Base-by-base conservation (phyloP, 2,888 invertebrate species). In the Drosophila merina region DNA sequence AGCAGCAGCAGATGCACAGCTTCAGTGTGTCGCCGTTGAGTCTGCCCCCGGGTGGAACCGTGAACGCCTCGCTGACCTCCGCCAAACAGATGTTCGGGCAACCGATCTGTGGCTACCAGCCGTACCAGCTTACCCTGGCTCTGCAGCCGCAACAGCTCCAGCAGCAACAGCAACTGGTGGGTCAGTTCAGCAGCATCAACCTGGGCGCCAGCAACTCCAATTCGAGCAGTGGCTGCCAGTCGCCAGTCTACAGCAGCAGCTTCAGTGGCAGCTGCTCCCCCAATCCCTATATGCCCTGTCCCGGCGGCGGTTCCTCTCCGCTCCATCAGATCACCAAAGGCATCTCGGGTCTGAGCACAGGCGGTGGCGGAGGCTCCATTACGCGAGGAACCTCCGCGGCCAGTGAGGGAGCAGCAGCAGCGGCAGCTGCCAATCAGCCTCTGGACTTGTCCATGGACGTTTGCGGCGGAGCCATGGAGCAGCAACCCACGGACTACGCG, bases 321-420 rank as follows among this genome's bases (percentile, higher is more conserved):
- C 92, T 95, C 49, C 95, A 95, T 86, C 95, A 95, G 83, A 94
- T 94, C 50, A 93, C 93, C 0, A 93, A 91, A 93, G 96, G 96
- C 8, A 93, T 96, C 4, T 96, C 96, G 86, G 95, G 94, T 42
- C 91, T 96, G 12, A 95, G 95, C 84, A 96, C 96, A 0, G 94
- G 94, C 66, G 79, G 73, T 1, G 79, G 73, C 3, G 79, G 93
- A 20, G 94, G 96, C 0, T 96, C 96, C 3, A 96, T 96, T 57
- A 94, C 94, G 0, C 93, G 94, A 73, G 95, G 96, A 6, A 96
- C 96, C 0, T 96, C 96, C 0, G 92, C 91, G 0, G 90, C 91
- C 20, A 83, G 90, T 64, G 92, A 92, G 72, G 86, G 77, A 36
- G 89, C 84, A 0, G 73, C 59, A 9, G 78, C 82, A 1, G 86